Evolutionary conservation across 2,888 invertebrate genomes (phyloP).

Genomic region (Ptychoptera albimana): DNA sequence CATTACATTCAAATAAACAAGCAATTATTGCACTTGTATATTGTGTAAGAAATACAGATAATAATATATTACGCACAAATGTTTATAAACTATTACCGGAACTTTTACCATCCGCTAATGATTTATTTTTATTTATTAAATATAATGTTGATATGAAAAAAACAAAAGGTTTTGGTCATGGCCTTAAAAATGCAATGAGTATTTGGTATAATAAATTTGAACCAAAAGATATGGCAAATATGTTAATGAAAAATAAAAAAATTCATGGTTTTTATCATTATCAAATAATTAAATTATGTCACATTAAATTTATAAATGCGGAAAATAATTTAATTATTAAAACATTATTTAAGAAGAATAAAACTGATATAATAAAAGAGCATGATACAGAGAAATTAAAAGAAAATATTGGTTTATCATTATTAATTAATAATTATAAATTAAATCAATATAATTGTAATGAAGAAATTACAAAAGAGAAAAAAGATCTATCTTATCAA

Average conservation of each 20-base stretch:
- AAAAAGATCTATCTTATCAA: background rate
- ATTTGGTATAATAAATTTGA: slow-evolving; percentile 1
- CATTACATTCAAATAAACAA: slow-evolving; percentile 1
- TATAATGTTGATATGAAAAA: background rate
- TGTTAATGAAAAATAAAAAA: background rate
- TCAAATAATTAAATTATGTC: background rate
- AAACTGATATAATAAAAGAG: background rate
- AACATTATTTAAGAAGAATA: background rate
- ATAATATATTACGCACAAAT: background rate
- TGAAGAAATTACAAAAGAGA: background rate
- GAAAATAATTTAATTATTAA: background rate
- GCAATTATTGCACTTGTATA: slow-evolving; percentile 1
- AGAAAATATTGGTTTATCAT: background rate
- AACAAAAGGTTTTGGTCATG: slow-evolving; percentile 3
- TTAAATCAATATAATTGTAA: background rate
- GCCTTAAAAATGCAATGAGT: background rate
- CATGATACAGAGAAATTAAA: background rate
- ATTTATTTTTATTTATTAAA: slow-evolving; percentile 1
- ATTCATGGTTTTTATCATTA: background rate
- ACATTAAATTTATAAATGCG: background rate
- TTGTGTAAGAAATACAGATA: background rate
- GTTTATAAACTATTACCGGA: background rate
- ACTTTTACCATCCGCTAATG: background rate
- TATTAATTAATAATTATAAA: background rate
- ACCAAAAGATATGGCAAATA: slow-evolving; percentile 1